Conservation (phyloP, 2,113 vertebrate species). For the Hyperopisus bebe region DNA sequence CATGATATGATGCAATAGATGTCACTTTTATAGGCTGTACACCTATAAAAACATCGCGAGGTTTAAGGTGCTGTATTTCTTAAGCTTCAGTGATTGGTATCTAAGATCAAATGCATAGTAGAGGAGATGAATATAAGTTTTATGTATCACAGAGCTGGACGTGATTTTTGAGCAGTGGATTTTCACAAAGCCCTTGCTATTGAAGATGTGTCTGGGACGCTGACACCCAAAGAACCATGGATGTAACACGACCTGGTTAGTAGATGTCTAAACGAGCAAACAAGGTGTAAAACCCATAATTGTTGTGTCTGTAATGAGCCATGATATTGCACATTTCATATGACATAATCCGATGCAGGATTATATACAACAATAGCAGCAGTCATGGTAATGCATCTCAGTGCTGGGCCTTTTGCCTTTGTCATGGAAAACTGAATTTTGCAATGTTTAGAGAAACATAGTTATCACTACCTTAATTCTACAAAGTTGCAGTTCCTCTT, state of each 20-base stretch:
- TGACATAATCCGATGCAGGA: neutral
- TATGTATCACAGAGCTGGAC: neutral
- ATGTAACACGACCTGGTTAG: slow-evolving; percentile 87
- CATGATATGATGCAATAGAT: neutral
- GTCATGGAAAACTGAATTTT: neutral
- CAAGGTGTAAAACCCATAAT: slow-evolving; percentile 8
- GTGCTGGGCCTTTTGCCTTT: neutral
- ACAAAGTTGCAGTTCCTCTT: neutral
- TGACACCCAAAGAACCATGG: slow-evolving; percentile 89
- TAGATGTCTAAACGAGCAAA: slow-evolving; percentile 74
- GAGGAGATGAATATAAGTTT: neutral
- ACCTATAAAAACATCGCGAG: neutral
- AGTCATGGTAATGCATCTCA: neutral
- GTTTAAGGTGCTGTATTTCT: neutral
- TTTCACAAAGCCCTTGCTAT: slow-evolving; percentile 85
- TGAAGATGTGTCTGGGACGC: slow-evolving; percentile 89
- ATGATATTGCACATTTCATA: neutral
- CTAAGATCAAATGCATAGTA: neutral
- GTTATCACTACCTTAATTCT: neutral
- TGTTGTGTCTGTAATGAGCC: neutral
- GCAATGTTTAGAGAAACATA: neutral
- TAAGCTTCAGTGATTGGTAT: neutral
- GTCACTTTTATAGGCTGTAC: neutral
- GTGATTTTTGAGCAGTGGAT: slow-evolving; percentile 86
- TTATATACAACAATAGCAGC: neutral